These are phyloP conservation scores for Mixornis gularis DNA, from an alignment of 2,113 vertebrate species.

Conservation along the genomic window DNA sequence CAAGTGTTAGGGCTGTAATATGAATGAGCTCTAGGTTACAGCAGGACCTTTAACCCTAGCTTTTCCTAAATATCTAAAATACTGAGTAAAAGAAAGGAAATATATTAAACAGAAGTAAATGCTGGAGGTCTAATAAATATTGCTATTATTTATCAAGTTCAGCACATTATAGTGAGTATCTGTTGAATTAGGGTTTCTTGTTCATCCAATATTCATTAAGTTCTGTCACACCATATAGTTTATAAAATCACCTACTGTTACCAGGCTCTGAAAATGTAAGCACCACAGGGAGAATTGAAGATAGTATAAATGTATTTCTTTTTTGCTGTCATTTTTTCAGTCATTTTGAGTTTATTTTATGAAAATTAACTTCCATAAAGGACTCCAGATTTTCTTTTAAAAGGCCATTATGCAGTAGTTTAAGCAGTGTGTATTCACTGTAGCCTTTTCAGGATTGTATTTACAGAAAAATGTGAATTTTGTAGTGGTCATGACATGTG, in stretches of 20 bases:
- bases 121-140: neutral
- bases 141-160: neutral
- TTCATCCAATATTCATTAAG: conserved; percentile 23
- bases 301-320: conserved; percentile 31
- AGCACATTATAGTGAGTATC: neutral
- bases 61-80: neutral
- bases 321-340: neutral
- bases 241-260: conserved; percentile 33
- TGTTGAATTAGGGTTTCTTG: neutral
- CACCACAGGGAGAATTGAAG: neutral
- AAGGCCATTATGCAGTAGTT: neutral
- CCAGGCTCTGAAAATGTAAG: neutral
- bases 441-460: neutral
- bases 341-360: neutral
- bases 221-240: conserved; percentile 33
- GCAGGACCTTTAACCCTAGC: neutral
- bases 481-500: neutral
- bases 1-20: neutral
- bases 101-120: neutral
- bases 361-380: neutral
- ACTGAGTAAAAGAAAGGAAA: neutral
- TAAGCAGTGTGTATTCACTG: neutral
- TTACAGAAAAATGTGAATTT: neutral
- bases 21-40: neutral
- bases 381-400: neutral